Conservation (phyloP, 2,113 vertebrate species). For the Rattus rattus region DNA sequence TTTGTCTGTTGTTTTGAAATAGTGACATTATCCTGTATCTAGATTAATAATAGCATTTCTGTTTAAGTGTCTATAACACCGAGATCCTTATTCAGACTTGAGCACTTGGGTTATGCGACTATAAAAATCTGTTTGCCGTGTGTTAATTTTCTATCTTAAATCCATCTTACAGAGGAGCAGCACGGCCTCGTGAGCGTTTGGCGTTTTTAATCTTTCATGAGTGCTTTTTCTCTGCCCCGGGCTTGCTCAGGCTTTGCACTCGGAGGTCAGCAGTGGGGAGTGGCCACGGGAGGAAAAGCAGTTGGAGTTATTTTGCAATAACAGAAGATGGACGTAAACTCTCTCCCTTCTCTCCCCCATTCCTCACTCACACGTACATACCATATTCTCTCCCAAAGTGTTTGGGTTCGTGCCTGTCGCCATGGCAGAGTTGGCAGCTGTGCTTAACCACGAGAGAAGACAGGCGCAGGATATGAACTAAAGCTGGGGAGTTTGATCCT, state of each 20-base stretch:
- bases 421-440: background rate
- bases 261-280: background rate
- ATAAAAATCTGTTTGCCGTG: background rate
- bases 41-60: background rate
- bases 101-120: conserved; percentile 29
- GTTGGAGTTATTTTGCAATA: background rate
- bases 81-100: conserved; percentile 1
- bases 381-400: background rate
- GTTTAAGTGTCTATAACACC: background rate
- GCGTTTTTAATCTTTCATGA: too few species aligned
- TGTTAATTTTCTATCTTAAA: conserved; percentile 12
- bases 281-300: conserved; percentile 18
- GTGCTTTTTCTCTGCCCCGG: background rate
- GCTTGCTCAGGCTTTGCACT: background rate
- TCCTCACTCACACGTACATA: too few species aligned
- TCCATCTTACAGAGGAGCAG: background rate
- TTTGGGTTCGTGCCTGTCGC: background rate
- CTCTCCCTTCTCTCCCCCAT: too few species aligned
- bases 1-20: background rate
- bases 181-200: background rate
- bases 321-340: background rate
- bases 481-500: background rate
- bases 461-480: background rate
- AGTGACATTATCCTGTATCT: background rate
- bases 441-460: background rate